A percentile compares a stretch with the other conserved stretches of the same genome.
phyloP scores from a whole-genome alignment of 2,113 vertebrate genomes.

The Channa maculata region DNA sequence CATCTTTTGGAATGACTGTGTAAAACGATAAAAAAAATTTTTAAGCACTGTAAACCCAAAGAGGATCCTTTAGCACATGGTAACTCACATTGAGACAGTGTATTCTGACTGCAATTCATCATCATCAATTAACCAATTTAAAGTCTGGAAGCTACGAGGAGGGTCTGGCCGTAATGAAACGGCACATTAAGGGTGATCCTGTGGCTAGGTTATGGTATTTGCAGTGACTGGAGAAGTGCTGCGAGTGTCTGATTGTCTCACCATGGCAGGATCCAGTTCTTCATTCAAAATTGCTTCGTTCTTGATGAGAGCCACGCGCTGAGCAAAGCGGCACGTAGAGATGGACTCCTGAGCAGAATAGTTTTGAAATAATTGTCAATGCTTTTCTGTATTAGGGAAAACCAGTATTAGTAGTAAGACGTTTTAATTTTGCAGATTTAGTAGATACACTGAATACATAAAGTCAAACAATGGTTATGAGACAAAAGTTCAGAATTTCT shows the following conservation, averaged over 20 bases:
- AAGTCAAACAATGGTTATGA: too few species aligned
- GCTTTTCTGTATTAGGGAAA: not conserved
- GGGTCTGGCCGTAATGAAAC: slow-evolving; percentile 39
- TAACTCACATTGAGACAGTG: slow-evolving; percentile 35
- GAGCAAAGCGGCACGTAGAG: slow-evolving; percentile 96
- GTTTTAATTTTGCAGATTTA: too few species aligned
- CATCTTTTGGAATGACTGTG: slow-evolving; percentile 19
- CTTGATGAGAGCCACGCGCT: slow-evolving; percentile 94
- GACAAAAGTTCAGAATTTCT: too few species aligned
- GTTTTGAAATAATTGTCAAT: not conserved
- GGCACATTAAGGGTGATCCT: slow-evolving; percentile 31
- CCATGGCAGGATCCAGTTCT: slow-evolving; percentile 93
- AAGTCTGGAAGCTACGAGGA: slow-evolving; percentile 48
- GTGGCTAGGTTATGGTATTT: slow-evolving; percentile 26
- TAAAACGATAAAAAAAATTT: too few species aligned
- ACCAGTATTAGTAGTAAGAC: not conserved
- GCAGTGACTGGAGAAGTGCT: slow-evolving; percentile 18
- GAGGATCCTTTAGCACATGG: slow-evolving; percentile 40
- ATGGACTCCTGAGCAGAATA: slow-evolving; percentile 89
- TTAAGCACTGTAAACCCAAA: slow-evolving; percentile 26
- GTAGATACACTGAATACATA: not conserved
- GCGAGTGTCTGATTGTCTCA: slow-evolving; percentile 76
- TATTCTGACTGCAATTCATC: slow-evolving; percentile 30
- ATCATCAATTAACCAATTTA: slow-evolving; percentile 45
- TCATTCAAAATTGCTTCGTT: slow-evolving; percentile 95